Evolutionary conservation across 2,888 invertebrate species (phyloP).

Genomic region (Pterostichus niger): DNA sequence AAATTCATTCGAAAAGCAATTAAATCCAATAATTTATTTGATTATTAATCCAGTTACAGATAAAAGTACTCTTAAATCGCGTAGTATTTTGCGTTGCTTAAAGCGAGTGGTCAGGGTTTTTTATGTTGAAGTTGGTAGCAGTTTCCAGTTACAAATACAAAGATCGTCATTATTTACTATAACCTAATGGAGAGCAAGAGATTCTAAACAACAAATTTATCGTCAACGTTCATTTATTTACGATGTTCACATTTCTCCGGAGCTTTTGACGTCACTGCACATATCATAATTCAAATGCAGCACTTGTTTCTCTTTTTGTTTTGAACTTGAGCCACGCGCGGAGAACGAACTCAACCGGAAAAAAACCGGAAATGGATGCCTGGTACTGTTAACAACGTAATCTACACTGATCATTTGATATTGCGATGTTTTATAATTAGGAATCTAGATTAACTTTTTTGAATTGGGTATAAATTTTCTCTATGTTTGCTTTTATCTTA

Average conservation of each 20-base stretch:
- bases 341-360: constrained; percentile 25
- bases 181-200: background rate
- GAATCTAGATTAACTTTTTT: constrained; percentile 45
- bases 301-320: constrained; percentile 44
- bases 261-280: constrained; percentile 26
- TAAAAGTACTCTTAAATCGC: constrained; percentile 10
- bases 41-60: constrained; percentile 7
- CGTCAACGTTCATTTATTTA: constrained; percentile 49
- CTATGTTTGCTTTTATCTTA: constrained; percentile 15
- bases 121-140: constrained; percentile 36
- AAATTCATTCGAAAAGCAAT: background rate
- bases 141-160: constrained; percentile 24
- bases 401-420: constrained; percentile 43
- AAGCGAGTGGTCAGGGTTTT: constrained; percentile 18
- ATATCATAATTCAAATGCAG: constrained; percentile 55
- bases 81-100: constrained; percentile 20
- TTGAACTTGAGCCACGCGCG: constrained; percentile 41
- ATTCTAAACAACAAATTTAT: constrained; percentile 41
- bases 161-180: constrained; percentile 26
- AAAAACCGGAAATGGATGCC: constrained; percentile 41
- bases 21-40: constrained; percentile 37
- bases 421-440: constrained; percentile 35
- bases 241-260: constrained; percentile 44
- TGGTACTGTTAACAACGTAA: constrained; percentile 53
- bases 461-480: constrained; percentile 34